Evolutionary conservation across 2,113 vertebrate species (phyloP).

Genomic region (Butorides virescens): DNA sequence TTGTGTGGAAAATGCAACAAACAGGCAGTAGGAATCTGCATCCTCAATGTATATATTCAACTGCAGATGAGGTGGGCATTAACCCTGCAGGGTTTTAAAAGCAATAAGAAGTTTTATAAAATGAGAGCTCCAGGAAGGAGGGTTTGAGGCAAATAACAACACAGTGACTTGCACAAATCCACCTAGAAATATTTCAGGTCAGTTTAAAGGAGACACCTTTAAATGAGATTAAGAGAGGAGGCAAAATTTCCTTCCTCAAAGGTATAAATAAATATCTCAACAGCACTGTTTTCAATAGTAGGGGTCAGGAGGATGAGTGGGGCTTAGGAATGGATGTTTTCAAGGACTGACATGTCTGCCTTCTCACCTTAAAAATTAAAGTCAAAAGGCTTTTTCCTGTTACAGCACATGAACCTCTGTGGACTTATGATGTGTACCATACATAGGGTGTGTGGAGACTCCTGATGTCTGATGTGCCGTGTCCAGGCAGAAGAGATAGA

Average conservation of each 20-base stretch:
- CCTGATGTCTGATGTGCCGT: not conserved
- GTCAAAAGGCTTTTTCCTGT: not conserved
- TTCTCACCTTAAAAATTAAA: not conserved
- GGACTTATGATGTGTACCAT: fast-evolving
- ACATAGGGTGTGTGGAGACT: not conserved
- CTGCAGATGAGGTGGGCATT: not conserved
- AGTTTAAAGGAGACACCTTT: not conserved
- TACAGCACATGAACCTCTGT: not conserved
- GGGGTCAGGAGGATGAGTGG: not conserved
- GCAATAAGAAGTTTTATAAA: not conserved
- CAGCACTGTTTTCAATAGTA: not conserved
- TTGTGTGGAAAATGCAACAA: not conserved
- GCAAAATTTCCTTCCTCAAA: not conserved
- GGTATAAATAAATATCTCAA: not conserved
- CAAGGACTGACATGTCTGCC: fast-evolving
- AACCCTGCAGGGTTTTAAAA: not conserved
- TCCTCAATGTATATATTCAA: not conserved
- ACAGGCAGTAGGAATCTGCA: not conserved
- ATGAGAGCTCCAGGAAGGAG: not conserved
- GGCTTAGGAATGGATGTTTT: not conserved
- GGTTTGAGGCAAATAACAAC: not conserved
- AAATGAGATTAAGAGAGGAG: not conserved
- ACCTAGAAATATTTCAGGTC: not conserved
- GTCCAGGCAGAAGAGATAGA: not conserved
- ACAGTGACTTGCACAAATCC: not conserved